Base-by-base conservation (phyloP, 2,113 vertebrate genomes). In the Meriones unguiculatus region DNA sequence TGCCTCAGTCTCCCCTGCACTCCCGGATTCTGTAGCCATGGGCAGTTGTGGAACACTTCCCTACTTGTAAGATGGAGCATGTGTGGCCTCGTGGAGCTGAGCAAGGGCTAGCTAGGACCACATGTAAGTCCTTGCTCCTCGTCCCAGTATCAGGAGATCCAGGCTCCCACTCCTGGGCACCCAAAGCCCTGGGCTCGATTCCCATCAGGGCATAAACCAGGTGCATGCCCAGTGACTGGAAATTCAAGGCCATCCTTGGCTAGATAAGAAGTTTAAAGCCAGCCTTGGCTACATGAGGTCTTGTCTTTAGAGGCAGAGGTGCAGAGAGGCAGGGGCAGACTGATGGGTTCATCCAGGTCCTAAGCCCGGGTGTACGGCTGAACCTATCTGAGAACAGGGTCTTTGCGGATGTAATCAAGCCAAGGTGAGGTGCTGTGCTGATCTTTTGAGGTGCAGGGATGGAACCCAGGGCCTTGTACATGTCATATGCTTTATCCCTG, bases 61-160 rank as follows among this genome's bases (percentile, higher is more conserved):
- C 9, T 3, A 0, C 22, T 76, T 95, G 76, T 64, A 14, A 81
- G 8, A 2, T 1, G 57, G 67, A 89, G 22, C 28, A 32, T 2
- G 38, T 10, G 12, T 84, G 46, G 11, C 18, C 25, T 28, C 6
- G 2, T 1, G 46, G 28, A 67, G 67, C 38, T 46, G 54, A 14
- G 28, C 15, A 8, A 50, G 13, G 57, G 9, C 2, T 77, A 4
- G 7, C 25, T 18, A 7, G 62, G 46, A 41, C 14, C 90, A 14
- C 1, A 0, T 13, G 25, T 4, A 41, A 57, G 14, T 35, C 13
- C 3, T n/a, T 6, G 25, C 4, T 38, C 52, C 17, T 28, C 5
- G 15, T 41, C 50, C 32, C 30, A 32, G 41, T 32, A 64, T 5
- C 65, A 41, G 12, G 3, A 50, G 24, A 73, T 75, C 10, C n/a